phyloP scores from a whole-genome alignment of 35 echinoderm and acorn worm species.

The Eucidaris tribuloides region DNA sequence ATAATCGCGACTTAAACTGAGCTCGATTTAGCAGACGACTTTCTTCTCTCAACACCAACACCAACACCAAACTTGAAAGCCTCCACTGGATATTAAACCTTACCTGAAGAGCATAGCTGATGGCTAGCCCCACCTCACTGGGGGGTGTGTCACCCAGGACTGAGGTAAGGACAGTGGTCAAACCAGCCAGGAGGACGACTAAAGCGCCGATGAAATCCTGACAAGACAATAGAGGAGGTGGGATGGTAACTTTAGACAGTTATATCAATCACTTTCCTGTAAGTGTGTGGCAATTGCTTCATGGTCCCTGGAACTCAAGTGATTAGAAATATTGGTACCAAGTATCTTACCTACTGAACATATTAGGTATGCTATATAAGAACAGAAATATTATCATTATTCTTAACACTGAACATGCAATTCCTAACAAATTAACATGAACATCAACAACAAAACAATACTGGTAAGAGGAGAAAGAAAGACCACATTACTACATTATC shows the following conservation, averaged over 20 bases:
- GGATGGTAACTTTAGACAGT: neutral
- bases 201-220: slow-evolving; percentile 72
- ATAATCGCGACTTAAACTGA: no score
- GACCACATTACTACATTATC: no score
- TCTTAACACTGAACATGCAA: no score
- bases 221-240: neutral
- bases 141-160: slow-evolving; percentile 7
- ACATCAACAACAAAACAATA: no score
- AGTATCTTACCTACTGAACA: neutral
- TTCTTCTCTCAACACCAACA: no score
- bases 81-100: no score
- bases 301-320: neutral
- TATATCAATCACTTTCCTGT: neutral
- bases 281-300: neutral
- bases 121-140: slow-evolving; percentile 47
- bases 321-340: neutral
- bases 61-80: no score
- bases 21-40: no score
- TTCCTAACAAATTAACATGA: no score
- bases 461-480: no score
- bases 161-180: slow-evolving; percentile 24
- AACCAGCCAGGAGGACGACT: slow-evolving; percentile 50
- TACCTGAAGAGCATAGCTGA: slow-evolving; percentile 68
- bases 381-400: no score
- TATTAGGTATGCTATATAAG: no score